phyloP scores from a whole-genome alignment of 1,140 invertebrate genomes.

The Lasioglossum baleicum region DNA sequence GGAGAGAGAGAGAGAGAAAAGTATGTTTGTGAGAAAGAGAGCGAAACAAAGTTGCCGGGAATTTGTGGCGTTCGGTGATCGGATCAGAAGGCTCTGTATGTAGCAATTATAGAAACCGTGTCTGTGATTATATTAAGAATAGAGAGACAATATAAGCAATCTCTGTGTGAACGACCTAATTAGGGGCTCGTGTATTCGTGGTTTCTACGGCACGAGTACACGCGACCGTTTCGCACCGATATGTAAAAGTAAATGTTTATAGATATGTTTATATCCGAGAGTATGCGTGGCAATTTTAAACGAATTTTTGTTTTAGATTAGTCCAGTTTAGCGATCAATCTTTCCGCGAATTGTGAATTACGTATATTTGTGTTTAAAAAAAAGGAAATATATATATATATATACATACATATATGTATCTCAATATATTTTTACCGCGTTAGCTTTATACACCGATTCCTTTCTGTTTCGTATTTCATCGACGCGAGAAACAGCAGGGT shows the following conservation, averaged over 20 bases:
- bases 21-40: constrained; percentile 10
- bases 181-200: constrained; percentile 34
- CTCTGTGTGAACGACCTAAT: constrained; percentile 63
- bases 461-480: not conserved
- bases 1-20: not conserved
- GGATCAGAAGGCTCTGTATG: constrained; percentile 67
- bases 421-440: too few relatives aligned
- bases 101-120: constrained; percentile 71
- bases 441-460: not conserved
- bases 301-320: constrained; percentile 17
- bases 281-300: constrained; percentile 45
- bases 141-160: constrained; percentile 68
- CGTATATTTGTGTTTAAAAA: not conserved
- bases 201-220: not conserved
- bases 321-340: not conserved
- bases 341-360: constrained; percentile 12
- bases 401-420: not conserved
- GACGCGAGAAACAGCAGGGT: not conserved
- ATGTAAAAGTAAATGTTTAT: constrained; percentile 50
- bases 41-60: constrained; percentile 9
- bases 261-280: constrained; percentile 37
- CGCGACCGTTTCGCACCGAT: constrained; percentile 21
- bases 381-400: not conserved
- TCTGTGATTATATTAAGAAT: constrained; percentile 74
- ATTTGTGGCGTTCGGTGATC: constrained; percentile 64